Evolutionary conservation across 1,140 invertebrate species (phyloP).

Genomic region (Paraescarpia echinospica): DNA sequence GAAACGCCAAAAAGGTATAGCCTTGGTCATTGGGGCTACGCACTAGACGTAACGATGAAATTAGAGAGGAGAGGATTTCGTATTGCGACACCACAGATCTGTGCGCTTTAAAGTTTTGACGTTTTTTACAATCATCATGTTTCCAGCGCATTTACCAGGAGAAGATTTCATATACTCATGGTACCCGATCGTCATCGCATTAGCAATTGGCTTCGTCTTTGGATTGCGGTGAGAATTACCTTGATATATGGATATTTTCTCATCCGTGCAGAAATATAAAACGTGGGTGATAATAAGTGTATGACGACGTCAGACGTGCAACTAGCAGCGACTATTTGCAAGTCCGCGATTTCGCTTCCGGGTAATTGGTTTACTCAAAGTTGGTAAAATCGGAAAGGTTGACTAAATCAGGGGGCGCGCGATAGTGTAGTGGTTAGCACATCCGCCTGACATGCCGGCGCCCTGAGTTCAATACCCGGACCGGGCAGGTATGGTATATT

Average conservation of each 20-base stretch:
- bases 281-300: not conserved
- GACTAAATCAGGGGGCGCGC: no score
- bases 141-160: constrained; percentile 4
- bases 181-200: constrained; percentile 8
- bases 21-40: not conserved
- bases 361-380: not conserved
- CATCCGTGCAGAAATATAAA: not conserved
- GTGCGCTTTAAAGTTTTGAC: not conserved
- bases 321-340: not conserved
- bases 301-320: not conserved
- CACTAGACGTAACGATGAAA: not conserved
- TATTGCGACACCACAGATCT: not conserved
- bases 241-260: not conserved
- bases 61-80: not conserved
- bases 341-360: not conserved
- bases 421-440: no score
- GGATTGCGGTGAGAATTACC: constrained; percentile 10
- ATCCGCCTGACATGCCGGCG: no score
- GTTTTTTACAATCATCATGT: constrained; percentile 1
- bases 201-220: constrained; percentile 12
- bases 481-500: no score
- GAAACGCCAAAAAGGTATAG: not conserved
- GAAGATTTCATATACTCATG: constrained; percentile 20
- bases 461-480: no score
- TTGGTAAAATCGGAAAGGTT: no score